Evolutionary conservation across 2,113 vertebrate genomes (phyloP).

Genomic region (Clarias macrocephalus): DNA sequence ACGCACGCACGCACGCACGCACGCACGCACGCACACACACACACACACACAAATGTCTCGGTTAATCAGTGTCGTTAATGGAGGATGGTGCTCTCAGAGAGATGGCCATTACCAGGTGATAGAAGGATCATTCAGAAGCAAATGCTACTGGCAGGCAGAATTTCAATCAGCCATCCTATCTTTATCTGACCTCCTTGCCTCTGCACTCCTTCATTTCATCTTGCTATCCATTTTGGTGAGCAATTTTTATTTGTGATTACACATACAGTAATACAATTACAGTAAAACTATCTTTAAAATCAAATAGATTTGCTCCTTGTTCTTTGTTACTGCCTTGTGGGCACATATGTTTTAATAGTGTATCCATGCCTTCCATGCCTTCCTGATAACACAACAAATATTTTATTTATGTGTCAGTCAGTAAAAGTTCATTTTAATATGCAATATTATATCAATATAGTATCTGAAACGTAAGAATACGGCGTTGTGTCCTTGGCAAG

Average conservation of each 20-base stretch:
- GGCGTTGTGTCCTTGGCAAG: not conserved
- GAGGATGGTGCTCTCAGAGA: conserved; percentile 55
- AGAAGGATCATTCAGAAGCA: conserved; percentile 52
- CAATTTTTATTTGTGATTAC: not conserved
- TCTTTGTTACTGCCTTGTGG: not conserved
- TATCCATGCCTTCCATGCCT: not conserved
- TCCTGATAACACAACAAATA: not conserved
- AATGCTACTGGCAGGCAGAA: conserved; percentile 59
- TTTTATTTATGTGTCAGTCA: not conserved
- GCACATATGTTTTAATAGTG: not conserved
- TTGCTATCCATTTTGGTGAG: not conserved
- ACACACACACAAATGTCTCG: conserved; percentile 47
- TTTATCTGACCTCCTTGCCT: not conserved
- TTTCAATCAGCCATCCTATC: conserved; percentile 57
- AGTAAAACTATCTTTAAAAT: not conserved
- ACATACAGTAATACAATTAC: not conserved
- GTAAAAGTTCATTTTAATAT: not conserved
- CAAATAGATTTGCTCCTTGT: not conserved
- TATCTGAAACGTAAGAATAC: not conserved
- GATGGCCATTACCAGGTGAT: conserved; percentile 56
- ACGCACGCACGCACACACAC: conserved; percentile 44
- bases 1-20: conserved; percentile 1
- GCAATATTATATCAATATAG: not conserved
- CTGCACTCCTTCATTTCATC: conserved; percentile 6
- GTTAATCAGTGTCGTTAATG: conserved; percentile 72